A percentile compares a stretch with the other conserved stretches of the same genome.
Evolutionary conservation across 2,113 vertebrate genomes (phyloP).

Genomic region (Lethenteron reissneri): DNA sequence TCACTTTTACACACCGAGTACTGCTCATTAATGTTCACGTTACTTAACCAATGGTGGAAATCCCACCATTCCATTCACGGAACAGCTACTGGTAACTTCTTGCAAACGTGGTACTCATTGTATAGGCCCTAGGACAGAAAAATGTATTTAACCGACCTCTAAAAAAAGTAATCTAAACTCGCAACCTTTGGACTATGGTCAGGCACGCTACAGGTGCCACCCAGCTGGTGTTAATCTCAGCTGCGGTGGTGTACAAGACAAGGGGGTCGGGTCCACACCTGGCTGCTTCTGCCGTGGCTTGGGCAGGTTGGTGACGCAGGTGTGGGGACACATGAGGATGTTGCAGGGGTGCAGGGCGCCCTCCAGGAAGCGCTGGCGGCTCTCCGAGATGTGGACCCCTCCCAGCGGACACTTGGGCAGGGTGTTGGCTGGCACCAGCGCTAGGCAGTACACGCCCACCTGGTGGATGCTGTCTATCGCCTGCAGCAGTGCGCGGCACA

Average conservation of each 20-base stretch:
- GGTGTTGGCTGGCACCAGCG: slow-evolving; percentile 84
- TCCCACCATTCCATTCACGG: no score
- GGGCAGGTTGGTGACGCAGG: slow-evolving; percentile 80
- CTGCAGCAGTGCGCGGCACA: slow-evolving; percentile 17
- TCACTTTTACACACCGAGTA: no score
- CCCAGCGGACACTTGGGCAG: slow-evolving; percentile 77
- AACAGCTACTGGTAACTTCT: no score
- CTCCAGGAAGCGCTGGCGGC: slow-evolving; percentile 78
- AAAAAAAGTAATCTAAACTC: no score
- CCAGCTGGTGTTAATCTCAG: no score
- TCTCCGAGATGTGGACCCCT: slow-evolving; percentile 82
- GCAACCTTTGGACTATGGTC: background rate
- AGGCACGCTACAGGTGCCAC: no score
- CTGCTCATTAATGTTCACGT: no score
- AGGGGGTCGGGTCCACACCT: slow-evolving; percentile 22
- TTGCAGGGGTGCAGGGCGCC: slow-evolving; percentile 73
- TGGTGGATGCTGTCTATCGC: slow-evolving; percentile 94
- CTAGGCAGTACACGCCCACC: slow-evolving; percentile 78
- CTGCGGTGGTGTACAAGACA: no score
- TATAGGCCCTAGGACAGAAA: background rate
- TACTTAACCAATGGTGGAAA: no score
- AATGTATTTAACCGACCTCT: background rate
- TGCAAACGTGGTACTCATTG: no score
- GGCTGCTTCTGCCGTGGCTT: slow-evolving; percentile 84
- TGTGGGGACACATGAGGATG: slow-evolving; percentile 82